Base-by-base conservation (phyloP, 1,140 invertebrate genomes). In the Hormaphis cornu region DNA sequence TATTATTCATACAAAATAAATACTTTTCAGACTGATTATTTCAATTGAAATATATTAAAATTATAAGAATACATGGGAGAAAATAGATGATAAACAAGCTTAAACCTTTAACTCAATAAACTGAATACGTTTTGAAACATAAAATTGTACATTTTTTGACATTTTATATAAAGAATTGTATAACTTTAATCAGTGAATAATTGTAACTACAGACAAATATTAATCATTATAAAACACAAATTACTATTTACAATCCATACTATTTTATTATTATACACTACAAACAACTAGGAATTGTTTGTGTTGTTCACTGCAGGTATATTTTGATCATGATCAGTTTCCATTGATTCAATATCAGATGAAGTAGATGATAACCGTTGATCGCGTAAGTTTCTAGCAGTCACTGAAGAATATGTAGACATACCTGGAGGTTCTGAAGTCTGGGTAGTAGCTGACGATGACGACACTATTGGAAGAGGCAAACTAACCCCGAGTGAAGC, bases 321-420 rank as follows among this genome's bases (percentile, higher is more conserved):
- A 50, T 66, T 66, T 66, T 66, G 61, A 66, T 66, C 61, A 66
- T 66, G 61, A 35, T 66, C 61, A 50, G 61, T 66, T 20, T 66
- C 61, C 61, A 66, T 66, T 12, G 61, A 44, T 66, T 66, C 61
- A 48, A 46, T 44, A 35, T 66, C 28, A 66, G 40, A 18, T 33
- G 61, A 35, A n/a, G 58, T 18, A n/a, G 58, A 28, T 30, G 61
- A 33, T 33, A 66, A 50, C n/a, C 42, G 28, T 48, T 44, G 61
- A 2, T 66, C 61, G 24, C 44, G 61, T 33, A 48, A 48, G 12
- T 66, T 66, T 35, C 61, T 66, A 8, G 61, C 61, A 16, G 61
- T 28, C 14, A 66, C 28, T 6, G 61, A 66, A 30, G 61, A 66
- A 66, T 66, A 66, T 26, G 61, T 66, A 1, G 61, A 46, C 44